These are phyloP conservation scores for Cynopterus sphinx DNA, from an alignment of 2,797 vertebrate species.

Conservation along the genomic window DNA sequence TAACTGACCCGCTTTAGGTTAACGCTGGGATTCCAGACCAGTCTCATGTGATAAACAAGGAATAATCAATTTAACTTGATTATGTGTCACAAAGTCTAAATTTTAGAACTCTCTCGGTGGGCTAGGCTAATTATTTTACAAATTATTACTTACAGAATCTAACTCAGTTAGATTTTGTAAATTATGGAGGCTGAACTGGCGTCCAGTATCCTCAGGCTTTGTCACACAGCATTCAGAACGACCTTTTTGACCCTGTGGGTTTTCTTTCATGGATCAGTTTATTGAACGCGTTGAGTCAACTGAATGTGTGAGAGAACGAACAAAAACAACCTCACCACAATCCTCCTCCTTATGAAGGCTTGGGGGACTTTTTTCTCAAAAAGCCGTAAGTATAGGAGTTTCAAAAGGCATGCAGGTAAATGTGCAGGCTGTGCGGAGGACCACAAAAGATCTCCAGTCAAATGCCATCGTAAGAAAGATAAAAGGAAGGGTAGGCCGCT, in stretches of 20 bases:
- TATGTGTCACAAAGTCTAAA: background rate
- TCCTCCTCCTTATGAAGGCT: background rate
- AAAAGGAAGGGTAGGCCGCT: background rate
- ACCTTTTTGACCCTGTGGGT: background rate
- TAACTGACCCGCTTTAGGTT: background rate
- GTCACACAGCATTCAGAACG: background rate
- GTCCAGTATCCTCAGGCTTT: background rate
- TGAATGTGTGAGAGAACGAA: background rate
- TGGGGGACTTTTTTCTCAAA: background rate
- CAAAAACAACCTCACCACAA: background rate
- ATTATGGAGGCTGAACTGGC: background rate
- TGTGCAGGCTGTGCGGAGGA: background rate
- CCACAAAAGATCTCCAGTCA: background rate
- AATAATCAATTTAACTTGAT: background rate
- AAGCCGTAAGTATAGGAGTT: background rate
- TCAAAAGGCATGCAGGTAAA: background rate
- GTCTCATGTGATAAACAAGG: background rate
- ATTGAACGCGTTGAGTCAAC: background rate
- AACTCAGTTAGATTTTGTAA: background rate
- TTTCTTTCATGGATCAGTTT: background rate
- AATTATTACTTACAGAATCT: no score
- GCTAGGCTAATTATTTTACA: background rate
- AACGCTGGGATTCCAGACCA: background rate
- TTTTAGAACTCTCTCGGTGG: background rate
- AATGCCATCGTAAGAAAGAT: background rate